Evolutionary conservation across 1,140 invertebrate species (phyloP).

Genomic region (Aphis craccivora): DNA sequence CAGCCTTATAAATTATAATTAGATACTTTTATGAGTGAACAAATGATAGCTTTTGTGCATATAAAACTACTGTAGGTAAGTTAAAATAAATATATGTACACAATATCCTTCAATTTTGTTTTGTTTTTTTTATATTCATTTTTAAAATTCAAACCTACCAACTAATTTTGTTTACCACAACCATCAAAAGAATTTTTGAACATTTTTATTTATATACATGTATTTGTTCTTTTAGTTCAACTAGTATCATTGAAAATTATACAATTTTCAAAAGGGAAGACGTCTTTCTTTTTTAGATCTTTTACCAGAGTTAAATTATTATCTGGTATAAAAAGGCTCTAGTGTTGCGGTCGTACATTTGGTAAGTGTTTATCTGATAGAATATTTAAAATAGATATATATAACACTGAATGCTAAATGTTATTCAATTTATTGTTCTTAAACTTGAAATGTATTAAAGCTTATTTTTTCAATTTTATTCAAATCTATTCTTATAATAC

Average conservation of each 20-base stretch:
- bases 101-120: not conserved
- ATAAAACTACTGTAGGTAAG: not conserved
- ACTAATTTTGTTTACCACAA: not conserved
- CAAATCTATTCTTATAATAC: not conserved
- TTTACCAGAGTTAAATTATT: not conserved
- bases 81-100: not conserved
- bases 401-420: not conserved
- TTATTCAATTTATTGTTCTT: not conserved
- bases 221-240: not conserved
- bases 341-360: not conserved
- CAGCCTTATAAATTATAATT: not conserved
- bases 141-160: not conserved
- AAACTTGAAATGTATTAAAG: not conserved
- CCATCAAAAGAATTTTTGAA: not conserved
- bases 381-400: not conserved
- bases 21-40: not conserved
- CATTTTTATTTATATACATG: not conserved
- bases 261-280: not conserved
- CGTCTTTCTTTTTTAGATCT: not conserved
- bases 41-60: not conserved
- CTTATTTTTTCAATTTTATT: not conserved
- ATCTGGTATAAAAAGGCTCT: not conserved
- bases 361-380: not conserved
- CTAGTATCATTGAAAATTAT: not conserved
- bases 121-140: no score